Conservation (phyloP, 1,140 invertebrate genomes). For the Trissolcus basalis region DNA sequence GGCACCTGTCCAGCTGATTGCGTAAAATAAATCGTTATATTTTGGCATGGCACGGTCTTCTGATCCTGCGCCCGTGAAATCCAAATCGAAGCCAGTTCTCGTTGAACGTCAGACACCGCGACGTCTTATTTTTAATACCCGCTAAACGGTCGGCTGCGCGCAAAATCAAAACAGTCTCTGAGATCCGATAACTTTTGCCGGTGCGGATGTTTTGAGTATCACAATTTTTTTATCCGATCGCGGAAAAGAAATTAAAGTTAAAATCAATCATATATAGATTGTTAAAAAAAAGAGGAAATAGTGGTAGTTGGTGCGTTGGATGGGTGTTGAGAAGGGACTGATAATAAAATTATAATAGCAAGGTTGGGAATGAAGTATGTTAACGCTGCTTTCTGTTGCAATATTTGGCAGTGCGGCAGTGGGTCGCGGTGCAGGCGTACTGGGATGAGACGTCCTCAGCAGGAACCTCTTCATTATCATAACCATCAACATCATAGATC, state of each 20-base stretch:
- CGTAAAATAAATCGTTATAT: conserved; percentile 57
- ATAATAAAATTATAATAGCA: not conserved
- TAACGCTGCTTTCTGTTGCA: conserved; percentile 52
- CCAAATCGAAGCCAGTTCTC: conserved; percentile 32
- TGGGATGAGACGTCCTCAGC: conserved; percentile 76
- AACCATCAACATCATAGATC: conserved; percentile 68
- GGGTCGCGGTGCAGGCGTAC: conserved; percentile 75
- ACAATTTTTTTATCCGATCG: too few relatives aligned
- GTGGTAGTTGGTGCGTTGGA: conserved; percentile 1
- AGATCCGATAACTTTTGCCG: too few relatives aligned
- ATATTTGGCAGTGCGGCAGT: conserved; percentile 72
- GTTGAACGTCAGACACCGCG: conserved; percentile 23
- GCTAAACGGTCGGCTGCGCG: not conserved
- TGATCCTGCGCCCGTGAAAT: conserved; percentile 46
- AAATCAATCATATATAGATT: too few relatives aligned
- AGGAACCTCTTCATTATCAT: conserved; percentile 70
- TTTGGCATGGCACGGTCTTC: conserved; percentile 50
- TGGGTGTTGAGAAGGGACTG: conserved; percentile 13
- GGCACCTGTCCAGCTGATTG: conserved; percentile 57
- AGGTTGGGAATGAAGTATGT: conserved; percentile 40
- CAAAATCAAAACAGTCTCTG: too few relatives aligned
- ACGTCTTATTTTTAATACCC: conserved; percentile 22
- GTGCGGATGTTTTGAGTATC: too few relatives aligned
- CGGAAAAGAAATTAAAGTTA: too few relatives aligned
- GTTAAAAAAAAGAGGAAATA: too few relatives aligned